Evolutionary conservation across 2,113 vertebrate species (phyloP).

Genomic region (Leptosomus discolor): DNA sequence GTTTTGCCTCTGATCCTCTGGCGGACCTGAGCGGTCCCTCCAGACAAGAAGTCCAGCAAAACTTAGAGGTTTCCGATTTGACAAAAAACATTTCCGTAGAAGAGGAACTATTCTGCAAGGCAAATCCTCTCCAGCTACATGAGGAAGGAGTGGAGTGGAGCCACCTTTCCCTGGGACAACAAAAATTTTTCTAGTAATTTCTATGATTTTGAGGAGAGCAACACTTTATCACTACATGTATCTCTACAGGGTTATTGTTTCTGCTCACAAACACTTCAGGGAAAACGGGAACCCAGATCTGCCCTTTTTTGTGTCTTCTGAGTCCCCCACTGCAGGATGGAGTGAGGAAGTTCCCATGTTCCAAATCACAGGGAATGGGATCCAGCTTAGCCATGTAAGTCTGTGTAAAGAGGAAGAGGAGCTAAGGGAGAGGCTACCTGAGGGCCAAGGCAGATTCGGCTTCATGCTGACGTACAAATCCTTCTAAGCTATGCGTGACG

Average conservation of each 20-base stretch:
- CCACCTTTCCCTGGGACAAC: not conserved
- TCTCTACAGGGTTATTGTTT: not conserved
- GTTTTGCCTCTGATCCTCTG: not conserved
- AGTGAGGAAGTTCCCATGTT: not conserved
- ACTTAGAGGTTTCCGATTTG: not conserved
- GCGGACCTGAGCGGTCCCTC: not conserved
- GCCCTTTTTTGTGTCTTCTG: not conserved
- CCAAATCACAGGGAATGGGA: not conserved
- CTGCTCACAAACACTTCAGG: not conserved
- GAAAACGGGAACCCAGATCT: not conserved
- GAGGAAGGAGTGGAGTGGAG: not conserved
- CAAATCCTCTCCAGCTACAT: not conserved
- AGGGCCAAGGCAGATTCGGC: not conserved
- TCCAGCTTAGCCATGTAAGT: not conserved
- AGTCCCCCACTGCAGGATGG: not conserved
- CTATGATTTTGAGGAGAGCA: not conserved
- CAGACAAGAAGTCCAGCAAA: not conserved
- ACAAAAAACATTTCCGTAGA: not conserved
- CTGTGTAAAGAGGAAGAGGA: not conserved
- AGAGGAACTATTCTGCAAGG: not conserved
- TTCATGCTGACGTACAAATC: not conserved
- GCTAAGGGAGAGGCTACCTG: not conserved
- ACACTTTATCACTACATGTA: fast-evolving
- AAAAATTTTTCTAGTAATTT: not conserved
- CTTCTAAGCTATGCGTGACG: not conserved